Evolutionary conservation across 2,888 invertebrate genomes (phyloP).

Genomic region (Gymnosoma rotundatum): DNA sequence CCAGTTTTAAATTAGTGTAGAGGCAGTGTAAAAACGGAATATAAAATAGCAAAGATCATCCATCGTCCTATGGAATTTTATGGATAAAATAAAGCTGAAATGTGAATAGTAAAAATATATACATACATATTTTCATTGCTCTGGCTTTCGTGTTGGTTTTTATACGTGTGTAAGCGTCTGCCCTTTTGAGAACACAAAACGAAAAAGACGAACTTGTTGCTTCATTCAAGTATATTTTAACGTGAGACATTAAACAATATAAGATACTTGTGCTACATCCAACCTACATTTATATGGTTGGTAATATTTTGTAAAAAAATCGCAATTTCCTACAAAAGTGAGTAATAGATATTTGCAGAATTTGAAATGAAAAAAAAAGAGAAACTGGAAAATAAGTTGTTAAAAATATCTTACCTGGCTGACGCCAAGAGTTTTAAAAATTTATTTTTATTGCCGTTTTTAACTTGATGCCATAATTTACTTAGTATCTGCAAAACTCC

Average conservation of each 20-base stretch:
- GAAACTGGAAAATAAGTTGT: constrained; percentile 15
- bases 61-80: not conserved
- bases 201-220: constrained; percentile 61
- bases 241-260: constrained; percentile 38
- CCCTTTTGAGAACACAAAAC: constrained; percentile 43
- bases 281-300: constrained; percentile 3
- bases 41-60: no score
- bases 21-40: not conserved
- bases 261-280: constrained; percentile 10
- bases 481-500: no score
- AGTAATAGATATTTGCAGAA: constrained; percentile 24
- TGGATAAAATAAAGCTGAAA: constrained; percentile 33
- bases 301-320: constrained; percentile 14
- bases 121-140: constrained; percentile 6
- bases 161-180: constrained; percentile 17
- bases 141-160: constrained; percentile 3
- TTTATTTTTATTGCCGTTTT: not conserved
- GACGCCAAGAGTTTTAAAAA: not conserved
- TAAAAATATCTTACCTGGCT: constrained; percentile 25
- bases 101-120: constrained; percentile 25
- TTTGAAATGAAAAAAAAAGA: not conserved
- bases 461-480: not conserved
- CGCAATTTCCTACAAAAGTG: constrained; percentile 16
- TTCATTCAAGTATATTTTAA: constrained; percentile 52
- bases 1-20: no score